Base-by-base conservation (phyloP, 2,113 vertebrate genomes). In the Centropus bengalensis region DNA sequence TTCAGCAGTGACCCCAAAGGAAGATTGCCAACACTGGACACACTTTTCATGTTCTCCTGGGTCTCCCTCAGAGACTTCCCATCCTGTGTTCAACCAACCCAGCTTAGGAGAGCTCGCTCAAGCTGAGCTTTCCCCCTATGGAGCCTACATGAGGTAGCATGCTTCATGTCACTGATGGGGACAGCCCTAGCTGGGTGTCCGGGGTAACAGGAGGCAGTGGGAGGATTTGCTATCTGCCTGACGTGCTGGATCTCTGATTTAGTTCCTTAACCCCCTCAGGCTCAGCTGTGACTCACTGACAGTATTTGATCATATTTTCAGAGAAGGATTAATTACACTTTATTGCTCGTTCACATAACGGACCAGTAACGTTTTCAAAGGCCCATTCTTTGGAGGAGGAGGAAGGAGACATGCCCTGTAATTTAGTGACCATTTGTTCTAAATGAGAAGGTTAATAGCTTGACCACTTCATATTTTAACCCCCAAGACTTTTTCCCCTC, bases 401-500 rank as follows among this genome's bases (percentile, higher is more conserved):
- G 70, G 78, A 89, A 83, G 81, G 64, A 69, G 66, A 78, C 62
- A 54, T 88, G 80, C 70, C 68, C 91, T 26, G 4, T 96, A 94
- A 97, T 96, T 96, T 93, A 97, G 84, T 91, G 70, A 93, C 79
- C 67, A 88, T 84, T 94, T 64, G 64, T 89, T 95, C 87, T 84
- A 94, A 95, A 88, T 69, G 87, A 95, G 89, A 89, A 94, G 89
- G 92, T 96, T 94, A 93, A 96, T 96, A 95, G 85, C 76, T 95
- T 86, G 87, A 80, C 70, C 80, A 77, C 83, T 94, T 94, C 82
- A 85, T 91, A 70, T 88, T 87, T 92, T 86, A 88, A 85, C 44
- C 63, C 74, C 27, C 42, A 26, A 89, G 64, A 40, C 59, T 81
- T 88, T 84, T 80, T 8, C 51, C 51, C 20, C 30, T 81, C 74